These are phyloP conservation scores for Nematopogon swammerdamellus DNA, from an alignment of 2,888 invertebrate genomes.

Conservation along the genomic window DNA sequence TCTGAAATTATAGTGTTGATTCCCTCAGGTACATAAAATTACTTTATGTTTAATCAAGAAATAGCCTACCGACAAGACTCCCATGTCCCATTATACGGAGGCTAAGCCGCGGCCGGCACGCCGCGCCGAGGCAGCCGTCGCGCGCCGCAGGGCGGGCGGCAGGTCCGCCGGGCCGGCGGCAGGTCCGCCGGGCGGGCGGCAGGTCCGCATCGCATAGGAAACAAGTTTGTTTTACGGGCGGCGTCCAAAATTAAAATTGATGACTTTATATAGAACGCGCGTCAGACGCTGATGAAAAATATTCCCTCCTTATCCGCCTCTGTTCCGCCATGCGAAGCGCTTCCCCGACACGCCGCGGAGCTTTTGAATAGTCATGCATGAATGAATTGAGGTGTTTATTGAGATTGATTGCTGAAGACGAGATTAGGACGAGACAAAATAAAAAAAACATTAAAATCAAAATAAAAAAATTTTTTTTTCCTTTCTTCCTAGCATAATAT, in stretches of 20 bases:
- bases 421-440: no score
- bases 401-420: background rate
- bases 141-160: background rate
- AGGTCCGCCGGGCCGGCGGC: background rate
- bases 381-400: background rate
- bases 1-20: no score
- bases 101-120: no score
- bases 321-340: background rate
- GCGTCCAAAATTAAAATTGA: conserved; percentile 53
- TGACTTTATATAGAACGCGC: conserved; percentile 36
- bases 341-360: background rate
- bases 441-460: no score
- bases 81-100: no score
- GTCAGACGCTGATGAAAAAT: background rate
- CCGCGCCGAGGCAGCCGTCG: no score
- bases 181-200: background rate
- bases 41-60: no score
- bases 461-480: no score
- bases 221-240: conserved; percentile 37
- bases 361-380: background rate
- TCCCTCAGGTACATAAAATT: no score
- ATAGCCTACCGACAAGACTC: no score
- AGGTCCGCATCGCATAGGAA: background rate
- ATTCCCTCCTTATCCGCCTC: background rate
- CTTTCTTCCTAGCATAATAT: no score